Base-by-base conservation (phyloP, 1,140 invertebrate genomes). In the Panagrolaimus sp. region DNA sequence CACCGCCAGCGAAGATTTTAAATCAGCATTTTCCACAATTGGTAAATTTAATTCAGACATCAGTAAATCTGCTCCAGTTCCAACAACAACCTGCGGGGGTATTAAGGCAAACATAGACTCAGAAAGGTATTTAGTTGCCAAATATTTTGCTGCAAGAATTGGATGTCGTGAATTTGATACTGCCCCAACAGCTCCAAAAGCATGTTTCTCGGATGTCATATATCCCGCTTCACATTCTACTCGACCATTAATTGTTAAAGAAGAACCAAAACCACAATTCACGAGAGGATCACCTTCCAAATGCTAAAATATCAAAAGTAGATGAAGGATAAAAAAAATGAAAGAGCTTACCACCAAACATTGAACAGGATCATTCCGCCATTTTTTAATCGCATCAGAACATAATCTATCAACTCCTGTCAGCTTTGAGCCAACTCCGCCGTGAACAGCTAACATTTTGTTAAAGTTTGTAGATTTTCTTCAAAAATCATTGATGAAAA, bases 221-320 rank as follows among this genome's bases (percentile, higher is more conserved):
- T 63, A 78, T 9, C 43, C 72, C 2, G 67, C 76, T 68, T 76
- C 75, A 44, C 76, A 78, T 45, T 76, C 75, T 1, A 76, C 76
- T 38, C 26, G 47, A 15, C 76, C 76, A 5, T 17, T 28, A 1
- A 32, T 44, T 8, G 76, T 76, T 52, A 76, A 58, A 47, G 76
- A 76, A 6, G 75, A 76, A 44, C 75, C 75, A 15, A 70, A 48
- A 15, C 75, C 75, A 44, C 75, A 76, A 45, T 76, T 76, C 4
- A 69, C 63, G 5, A 52, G 14, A 12, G 72, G 14, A 44, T 71
- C 70, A 46, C 32, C 46, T 67, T 76, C 75, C 26, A 76, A 21
- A 43, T 47, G 26, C 74, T 76, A 43, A 73, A 73, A 28, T 10
- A 0, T 2, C 1, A 58, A 43, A 7, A 12, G 12, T 26, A 26